Evolutionary conservation across 2,113 vertebrate species (phyloP).

Genomic region (Haemorhous mexicanus): DNA sequence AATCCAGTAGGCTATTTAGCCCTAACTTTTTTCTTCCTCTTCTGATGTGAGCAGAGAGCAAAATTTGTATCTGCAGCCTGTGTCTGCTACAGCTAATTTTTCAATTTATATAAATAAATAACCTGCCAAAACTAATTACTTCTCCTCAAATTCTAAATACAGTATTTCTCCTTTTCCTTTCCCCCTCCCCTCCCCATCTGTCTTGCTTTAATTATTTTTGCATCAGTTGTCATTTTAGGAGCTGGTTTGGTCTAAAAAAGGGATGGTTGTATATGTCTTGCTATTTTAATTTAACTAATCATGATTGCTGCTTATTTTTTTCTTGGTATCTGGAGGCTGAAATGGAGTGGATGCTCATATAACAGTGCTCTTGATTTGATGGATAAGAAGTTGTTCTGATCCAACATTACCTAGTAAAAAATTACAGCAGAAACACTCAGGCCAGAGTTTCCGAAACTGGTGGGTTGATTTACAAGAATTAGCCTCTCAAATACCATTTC

Average conservation of each 20-base stretch:
- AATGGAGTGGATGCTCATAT: slow-evolving; percentile 15
- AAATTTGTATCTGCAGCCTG: slow-evolving; percentile 45
- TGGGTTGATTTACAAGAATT: neutral
- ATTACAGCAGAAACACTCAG: neutral
- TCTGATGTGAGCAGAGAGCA: slow-evolving; percentile 5
- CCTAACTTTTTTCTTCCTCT: slow-evolving; percentile 3
- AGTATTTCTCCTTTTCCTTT: slow-evolving; percentile 68
- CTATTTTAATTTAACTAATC: slow-evolving; percentile 76
- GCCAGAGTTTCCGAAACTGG: neutral
- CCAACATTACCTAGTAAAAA: neutral
- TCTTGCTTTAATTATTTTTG: slow-evolving; percentile 78
- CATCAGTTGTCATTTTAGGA: slow-evolving; percentile 75
- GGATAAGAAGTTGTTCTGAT: neutral
- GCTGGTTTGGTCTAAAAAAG: slow-evolving; percentile 71
- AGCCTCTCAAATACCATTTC: neutral
- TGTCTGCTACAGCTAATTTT: slow-evolving; percentile 69
- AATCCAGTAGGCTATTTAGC: slow-evolving; percentile 27
- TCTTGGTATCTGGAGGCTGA: slow-evolving; percentile 47
- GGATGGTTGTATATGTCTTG: slow-evolving; percentile 64
- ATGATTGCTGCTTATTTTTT: slow-evolving; percentile 63
- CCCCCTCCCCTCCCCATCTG: slow-evolving; percentile 36
- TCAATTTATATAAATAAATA: slow-evolving; percentile 81
- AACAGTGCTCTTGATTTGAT: neutral
- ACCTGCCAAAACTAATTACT: slow-evolving; percentile 77
- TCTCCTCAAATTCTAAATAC: slow-evolving; percentile 75